Evolutionary conservation across 2,888 invertebrate genomes (phyloP).

Genomic region (Dynastes maya): DNA sequence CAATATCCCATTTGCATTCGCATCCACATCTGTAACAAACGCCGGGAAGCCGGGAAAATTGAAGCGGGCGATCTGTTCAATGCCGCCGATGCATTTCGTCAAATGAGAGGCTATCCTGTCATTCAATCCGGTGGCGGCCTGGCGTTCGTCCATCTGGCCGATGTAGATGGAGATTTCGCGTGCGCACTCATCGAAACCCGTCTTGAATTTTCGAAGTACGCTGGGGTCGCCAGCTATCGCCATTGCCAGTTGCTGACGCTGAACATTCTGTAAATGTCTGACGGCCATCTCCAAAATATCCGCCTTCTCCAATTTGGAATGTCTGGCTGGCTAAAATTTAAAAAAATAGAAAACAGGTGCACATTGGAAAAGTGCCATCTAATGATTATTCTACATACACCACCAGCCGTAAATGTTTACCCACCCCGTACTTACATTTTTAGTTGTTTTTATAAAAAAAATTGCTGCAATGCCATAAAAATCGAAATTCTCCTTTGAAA

Average conservation of each 20-base stretch:
- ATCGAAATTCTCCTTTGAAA: too few species aligned
- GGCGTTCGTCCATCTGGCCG: conserved; percentile 82
- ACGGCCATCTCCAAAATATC: conserved; percentile 97
- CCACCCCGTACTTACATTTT: too few species aligned
- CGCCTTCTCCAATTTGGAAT: conserved; percentile 96
- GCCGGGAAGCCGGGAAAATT: conserved; percentile 61
- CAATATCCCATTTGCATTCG: too few species aligned
- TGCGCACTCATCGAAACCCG: conserved; percentile 92
- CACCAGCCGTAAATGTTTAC: too few species aligned
- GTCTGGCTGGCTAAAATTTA: conserved; percentile 86
- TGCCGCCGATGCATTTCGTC: conserved; percentile 79
- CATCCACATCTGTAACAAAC: background rate
- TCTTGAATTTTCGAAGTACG: conserved; percentile 87
- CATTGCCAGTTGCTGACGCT: conserved; percentile 88
- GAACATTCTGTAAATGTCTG: conserved; percentile 90
- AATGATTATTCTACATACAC: too few species aligned
- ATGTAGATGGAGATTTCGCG: conserved; percentile 86
- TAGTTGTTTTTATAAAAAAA: too few species aligned
- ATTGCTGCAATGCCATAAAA: too few species aligned
- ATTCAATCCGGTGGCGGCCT: conserved; percentile 74
- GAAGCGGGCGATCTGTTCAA: conserved; percentile 70
- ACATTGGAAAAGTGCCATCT: too few species aligned
- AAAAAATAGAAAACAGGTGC: too few species aligned
- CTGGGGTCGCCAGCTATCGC: conserved; percentile 89
- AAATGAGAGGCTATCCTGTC: conserved; percentile 85